Evolutionary conservation across 2,797 vertebrate species (phyloP), one percentile per base, ranked within the genome.

Genomic region (Poeciliopsis infans): DNA sequence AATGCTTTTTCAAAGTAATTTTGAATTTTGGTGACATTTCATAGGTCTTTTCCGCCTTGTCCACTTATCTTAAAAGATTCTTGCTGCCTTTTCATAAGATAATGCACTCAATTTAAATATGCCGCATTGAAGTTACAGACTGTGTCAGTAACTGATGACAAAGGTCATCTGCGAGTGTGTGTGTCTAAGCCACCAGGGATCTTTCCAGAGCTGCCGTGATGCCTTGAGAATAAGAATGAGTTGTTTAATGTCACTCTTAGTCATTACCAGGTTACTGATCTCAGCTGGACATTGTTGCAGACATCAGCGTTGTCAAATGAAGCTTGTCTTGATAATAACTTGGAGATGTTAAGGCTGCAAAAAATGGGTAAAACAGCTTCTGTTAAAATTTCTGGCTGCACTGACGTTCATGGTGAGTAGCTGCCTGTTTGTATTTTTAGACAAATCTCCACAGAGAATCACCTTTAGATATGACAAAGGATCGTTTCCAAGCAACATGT

Each of bases 401-500:
- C 47, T 39, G 31, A 13, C 2, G 39, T 25, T 33, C 18, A 53
- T 53, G 31, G 49, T 36, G 18, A 73, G 20, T 39, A 39, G 0
- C 36, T 39, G 11, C 3, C 13, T 55, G 31, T 70, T 53, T 43
- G 47, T 55, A 43, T 53, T 68, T 55, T 70, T n/a, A 77, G 33
- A 31, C 33, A 47, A 77, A 41, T 53, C 5, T 41, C 7, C 33
- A 41, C 12, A 5, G 46, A 68, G 41, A 15, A 66, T 49, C 46
- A 13, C 8, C 49, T 31, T 45, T 75, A 16, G 18, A 64, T 70
- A 47, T 59, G 7, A 28, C 2, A 49, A 68, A 15, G 75, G 2
- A 2, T 79, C 68, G 71, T 72, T 76, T 71, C 55, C 45, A 80
- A 61, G 53, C 45, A 72, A 61, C 74, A 49, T 36, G 10, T 57